These are phyloP conservation scores for Semnornis frantzii DNA, from an alignment of 2,113 vertebrate genomes.

Conservation along the genomic window DNA sequence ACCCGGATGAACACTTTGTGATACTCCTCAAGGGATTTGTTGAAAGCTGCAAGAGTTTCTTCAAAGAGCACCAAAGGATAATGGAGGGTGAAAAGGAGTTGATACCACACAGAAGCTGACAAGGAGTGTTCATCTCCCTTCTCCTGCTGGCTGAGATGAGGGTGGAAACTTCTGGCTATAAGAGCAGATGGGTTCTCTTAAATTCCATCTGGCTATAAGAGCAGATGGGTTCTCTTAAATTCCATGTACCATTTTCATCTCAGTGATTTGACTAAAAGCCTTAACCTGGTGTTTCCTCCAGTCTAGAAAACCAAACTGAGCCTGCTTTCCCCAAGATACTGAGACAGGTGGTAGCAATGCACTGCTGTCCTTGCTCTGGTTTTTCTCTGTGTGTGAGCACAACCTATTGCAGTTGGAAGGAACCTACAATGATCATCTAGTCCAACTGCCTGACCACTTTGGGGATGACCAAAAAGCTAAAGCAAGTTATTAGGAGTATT, in stretches of 20 bases:
- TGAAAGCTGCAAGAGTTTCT: not conserved
- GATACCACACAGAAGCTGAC: not conserved
- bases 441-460: too few species aligned
- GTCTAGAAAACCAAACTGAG: too few species aligned
- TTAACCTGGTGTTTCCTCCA: too few species aligned
- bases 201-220: not conserved
- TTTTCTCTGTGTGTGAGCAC: too few species aligned
- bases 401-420: too few species aligned
- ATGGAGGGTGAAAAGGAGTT: not conserved
- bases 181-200: not conserved
- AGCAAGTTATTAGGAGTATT: too few species aligned
- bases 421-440: too few species aligned
- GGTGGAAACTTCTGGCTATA: not conserved
- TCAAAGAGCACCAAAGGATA: not conserved
- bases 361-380: too few species aligned
- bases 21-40: not conserved
- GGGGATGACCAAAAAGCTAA: too few species aligned
- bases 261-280: too few species aligned
- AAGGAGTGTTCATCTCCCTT: not conserved
- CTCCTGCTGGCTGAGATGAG: not conserved
- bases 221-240: not conserved
- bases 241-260: not conserved
- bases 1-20: not conserved
- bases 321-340: too few species aligned
- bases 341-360: too few species aligned